A percentile compares a stretch with the other conserved stretches of the same genome.
These are phyloP conservation scores for Polydrusus cervinus DNA, from an alignment of 2,888 invertebrate species.

Conservation along the genomic window DNA sequence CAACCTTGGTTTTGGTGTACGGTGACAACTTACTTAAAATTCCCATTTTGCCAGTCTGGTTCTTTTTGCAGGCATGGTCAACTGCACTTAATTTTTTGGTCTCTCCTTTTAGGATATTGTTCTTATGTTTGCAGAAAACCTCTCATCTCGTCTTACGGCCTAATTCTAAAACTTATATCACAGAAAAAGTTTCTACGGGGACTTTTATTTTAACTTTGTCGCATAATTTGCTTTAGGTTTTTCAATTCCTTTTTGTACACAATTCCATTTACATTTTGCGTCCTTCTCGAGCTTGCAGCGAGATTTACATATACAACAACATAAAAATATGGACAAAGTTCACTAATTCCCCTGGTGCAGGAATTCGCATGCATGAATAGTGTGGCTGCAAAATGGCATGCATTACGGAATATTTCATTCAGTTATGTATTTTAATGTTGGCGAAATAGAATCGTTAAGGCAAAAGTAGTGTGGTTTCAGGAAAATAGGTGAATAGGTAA, in stretches of 20 bases:
- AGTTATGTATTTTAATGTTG: slow-evolving; percentile 5
- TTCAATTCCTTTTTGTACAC: not conserved
- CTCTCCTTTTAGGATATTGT: too few species aligned
- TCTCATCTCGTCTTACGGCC: too few species aligned
- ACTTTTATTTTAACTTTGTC: not conserved
- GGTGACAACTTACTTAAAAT: too few species aligned
- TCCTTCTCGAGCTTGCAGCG: not conserved
- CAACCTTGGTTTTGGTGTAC: too few species aligned
- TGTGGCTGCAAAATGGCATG: slow-evolving; percentile 16
- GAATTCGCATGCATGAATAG: slow-evolving; percentile 26
- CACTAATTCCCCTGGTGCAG: slow-evolving; percentile 15
- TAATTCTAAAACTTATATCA: too few species aligned
- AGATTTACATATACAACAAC: slow-evolving; percentile 17
- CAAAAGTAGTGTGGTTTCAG: not conserved
- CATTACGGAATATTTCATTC: slow-evolving; percentile 13
- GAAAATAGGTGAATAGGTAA: not conserved
- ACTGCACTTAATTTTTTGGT: too few species aligned
- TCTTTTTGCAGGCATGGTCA: too few species aligned
- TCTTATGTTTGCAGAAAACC: too few species aligned
- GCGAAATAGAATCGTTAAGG: not conserved
- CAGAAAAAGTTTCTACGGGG: too few species aligned
- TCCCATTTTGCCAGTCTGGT: too few species aligned
- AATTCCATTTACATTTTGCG: slow-evolving; percentile 7
- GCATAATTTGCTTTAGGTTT: too few species aligned
- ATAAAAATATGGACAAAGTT: slow-evolving; percentile 27